These are phyloP conservation scores for Hetaerina titia DNA, from an alignment of 2,888 invertebrate species.

Conservation along the genomic window DNA sequence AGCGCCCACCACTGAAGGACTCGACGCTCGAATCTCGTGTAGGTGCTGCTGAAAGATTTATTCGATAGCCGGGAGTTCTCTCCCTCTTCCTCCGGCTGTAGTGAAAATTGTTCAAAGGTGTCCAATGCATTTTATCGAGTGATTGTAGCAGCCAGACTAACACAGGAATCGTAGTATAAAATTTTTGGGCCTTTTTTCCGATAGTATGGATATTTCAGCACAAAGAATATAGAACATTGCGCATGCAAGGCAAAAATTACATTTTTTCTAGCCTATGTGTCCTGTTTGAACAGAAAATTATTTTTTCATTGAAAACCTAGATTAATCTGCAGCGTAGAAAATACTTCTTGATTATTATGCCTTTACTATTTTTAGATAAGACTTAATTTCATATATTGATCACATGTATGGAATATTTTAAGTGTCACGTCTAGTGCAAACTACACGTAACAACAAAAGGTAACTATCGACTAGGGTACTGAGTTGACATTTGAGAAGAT, in stretches of 20 bases:
- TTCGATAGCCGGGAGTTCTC: background rate
- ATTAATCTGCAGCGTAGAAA: no score
- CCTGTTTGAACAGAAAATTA: no score
- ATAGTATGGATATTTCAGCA: no score
- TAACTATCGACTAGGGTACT: background rate
- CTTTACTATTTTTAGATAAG: no score
- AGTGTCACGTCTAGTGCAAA: background rate
- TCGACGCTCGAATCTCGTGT: background rate
- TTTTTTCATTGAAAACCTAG: no score
- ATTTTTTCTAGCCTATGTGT: no score
- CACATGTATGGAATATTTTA: background rate
- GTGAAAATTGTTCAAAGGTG: background rate
- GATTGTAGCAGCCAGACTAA: background rate
- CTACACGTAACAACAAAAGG: no score
- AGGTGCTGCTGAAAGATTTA: background rate
- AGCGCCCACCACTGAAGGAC: background rate
- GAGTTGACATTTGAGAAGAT: background rate
- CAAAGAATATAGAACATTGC: no score
- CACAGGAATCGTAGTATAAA: background rate
- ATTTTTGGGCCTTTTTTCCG: no score
- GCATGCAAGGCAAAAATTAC: no score
- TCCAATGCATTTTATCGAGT: background rate
- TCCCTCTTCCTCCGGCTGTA: background rate
- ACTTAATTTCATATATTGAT: no score
- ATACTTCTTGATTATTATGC: no score